Percentiles rank a stretch among this genome's conserved stretches.
Conservation (phyloP, 2,113 vertebrate genomes). For the Lophotis ruficrista region DNA sequence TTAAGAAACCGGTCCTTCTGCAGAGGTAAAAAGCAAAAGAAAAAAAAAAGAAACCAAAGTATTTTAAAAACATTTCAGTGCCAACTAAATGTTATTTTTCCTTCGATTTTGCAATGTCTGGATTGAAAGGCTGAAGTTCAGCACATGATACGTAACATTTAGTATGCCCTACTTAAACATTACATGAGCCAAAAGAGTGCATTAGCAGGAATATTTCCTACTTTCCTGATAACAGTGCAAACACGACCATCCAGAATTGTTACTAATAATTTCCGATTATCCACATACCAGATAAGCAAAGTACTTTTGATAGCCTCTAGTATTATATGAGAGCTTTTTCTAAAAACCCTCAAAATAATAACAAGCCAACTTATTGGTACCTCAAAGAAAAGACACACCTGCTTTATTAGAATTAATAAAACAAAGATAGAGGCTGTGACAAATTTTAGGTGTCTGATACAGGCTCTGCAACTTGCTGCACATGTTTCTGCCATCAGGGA, state of each 20-base stretch:
- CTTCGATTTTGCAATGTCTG: background rate
- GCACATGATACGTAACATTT: background rate
- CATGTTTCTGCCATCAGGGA: background rate
- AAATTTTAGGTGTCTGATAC: background rate
- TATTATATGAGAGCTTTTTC: background rate
- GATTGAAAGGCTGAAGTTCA: background rate
- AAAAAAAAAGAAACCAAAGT: background rate
- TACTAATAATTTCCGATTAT: slow-evolving; percentile 18
- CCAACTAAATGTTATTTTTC: background rate
- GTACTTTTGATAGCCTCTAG: background rate
- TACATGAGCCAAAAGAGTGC: background rate
- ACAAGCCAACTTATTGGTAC: background rate
- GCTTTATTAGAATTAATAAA: background rate
- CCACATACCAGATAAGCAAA: background rate
- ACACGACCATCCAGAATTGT: background rate
- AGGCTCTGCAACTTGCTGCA: background rate
- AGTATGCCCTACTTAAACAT: slow-evolving; percentile 1
- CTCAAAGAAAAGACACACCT: background rate
- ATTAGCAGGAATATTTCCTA: slow-evolving; percentile 1
- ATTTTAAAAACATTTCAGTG: background rate
- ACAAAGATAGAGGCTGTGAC: background rate
- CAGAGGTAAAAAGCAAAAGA: background rate
- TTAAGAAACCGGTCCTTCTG: background rate
- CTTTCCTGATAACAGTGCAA: background rate
- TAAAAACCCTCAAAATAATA: background rate